Evolutionary conservation across 2,888 invertebrate genomes (phyloP), one percentile per base, ranked within the genome.

Genomic region (Drosophila rubida): DNA sequence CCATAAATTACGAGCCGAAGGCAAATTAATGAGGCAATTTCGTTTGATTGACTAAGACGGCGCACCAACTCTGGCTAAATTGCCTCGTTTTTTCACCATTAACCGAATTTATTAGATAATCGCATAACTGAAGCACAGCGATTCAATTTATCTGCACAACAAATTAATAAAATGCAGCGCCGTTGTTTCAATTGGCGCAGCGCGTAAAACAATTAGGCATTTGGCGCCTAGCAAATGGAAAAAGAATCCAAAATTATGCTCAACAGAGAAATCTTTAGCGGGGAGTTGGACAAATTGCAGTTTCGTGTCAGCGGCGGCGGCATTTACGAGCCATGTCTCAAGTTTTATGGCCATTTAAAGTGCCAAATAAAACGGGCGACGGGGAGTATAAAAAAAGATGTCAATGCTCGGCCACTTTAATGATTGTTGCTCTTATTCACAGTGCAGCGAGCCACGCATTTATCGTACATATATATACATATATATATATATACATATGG

Each of bases 271-370:
- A 65, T 53, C 63, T 30, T 39, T 32, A 32, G 14, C 27, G 14
- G 22, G 49, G 64, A 70, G 64, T 59, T 75, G 67, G 71, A 67
- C 79, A 77, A 78, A 75, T 77, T 77, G 65, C 71, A 78, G 68
- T 78, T 79, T 64, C 80, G 64, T 73, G 77, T 78, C 19, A 42
- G 35, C 39, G 13, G 49, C 41, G 48, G 49, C 41, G 45, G 22
- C 54, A 64, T 66, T 80, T 62, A 61, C 58, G 63, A 59, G 61
- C 35, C 46, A 63, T 62, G 49, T 45, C 60, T 37, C 60, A 61
- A 71, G 58, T 75, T 78, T 78, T 80, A 74, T 68, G 78, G 62
- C 53, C 71, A 45, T 80, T 78, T 66, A 75, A 70, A 71, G 68
- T 60, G 65, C 50, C 64, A 64, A 77, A 81, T 73, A 80, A 71